Percentiles rank a stretch among this genome's conserved stretches.
These are phyloP conservation scores for Argentina silus DNA, from an alignment of 2,797 vertebrate species.

Conservation along the genomic window DNA sequence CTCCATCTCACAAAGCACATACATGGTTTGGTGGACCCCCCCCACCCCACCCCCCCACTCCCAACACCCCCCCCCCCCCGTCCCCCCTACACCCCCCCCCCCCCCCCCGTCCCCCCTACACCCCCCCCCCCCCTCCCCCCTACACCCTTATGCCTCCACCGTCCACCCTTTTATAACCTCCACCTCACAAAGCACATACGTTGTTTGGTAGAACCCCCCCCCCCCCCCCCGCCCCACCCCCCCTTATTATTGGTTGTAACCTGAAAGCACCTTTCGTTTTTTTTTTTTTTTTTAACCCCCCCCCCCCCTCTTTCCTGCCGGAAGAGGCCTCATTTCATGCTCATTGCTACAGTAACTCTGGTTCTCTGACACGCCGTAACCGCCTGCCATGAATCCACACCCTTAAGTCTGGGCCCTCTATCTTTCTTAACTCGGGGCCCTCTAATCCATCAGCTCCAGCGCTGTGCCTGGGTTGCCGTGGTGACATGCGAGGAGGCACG, in stretches of 20 bases:
- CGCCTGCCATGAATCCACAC: constrained; percentile 66
- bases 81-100: too few relatives aligned
- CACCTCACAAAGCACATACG: constrained; percentile 19
- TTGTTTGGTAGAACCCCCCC: constrained; percentile 44
- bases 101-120: constrained; percentile 34
- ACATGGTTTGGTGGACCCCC: constrained; percentile 46
- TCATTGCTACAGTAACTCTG: constrained; percentile 56
- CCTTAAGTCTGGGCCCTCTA: constrained; percentile 55
- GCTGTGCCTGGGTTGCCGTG: constrained; percentile 50
- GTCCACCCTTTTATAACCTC: constrained; percentile 7
- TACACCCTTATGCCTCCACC: not conserved
- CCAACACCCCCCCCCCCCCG: too few relatives aligned
- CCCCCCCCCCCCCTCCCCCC: constrained; percentile 25
- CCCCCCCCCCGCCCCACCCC: constrained; percentile 27
- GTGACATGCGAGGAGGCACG: constrained; percentile 53
- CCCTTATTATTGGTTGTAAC: constrained; percentile 49
- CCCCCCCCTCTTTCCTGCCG: constrained; percentile 16
- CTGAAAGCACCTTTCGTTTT: constrained; percentile 57
- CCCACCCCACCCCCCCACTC: not conserved
- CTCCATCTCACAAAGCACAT: constrained; percentile 17
- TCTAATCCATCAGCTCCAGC: constrained; percentile 54
- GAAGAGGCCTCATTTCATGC: constrained; percentile 51
- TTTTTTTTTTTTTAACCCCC: constrained; percentile 17
- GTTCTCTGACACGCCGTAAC: constrained; percentile 46
- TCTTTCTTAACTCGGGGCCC: constrained; percentile 47